Evolutionary conservation across 2,113 vertebrate species (phyloP).

Genomic region (Montifringilla adamsi): DNA sequence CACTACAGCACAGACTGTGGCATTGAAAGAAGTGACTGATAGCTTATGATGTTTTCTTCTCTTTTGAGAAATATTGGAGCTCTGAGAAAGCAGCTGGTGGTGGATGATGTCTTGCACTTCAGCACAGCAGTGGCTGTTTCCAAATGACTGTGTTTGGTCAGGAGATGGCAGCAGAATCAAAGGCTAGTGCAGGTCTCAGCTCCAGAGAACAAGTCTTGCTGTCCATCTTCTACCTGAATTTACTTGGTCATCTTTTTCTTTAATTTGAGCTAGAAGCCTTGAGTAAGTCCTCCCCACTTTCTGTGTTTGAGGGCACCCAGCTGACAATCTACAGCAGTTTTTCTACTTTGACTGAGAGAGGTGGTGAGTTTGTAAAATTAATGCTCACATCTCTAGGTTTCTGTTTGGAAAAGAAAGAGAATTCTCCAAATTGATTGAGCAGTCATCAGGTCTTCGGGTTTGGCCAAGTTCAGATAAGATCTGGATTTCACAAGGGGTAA

Average conservation of each 20-base stretch:
- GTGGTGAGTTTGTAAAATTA: background rate
- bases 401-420: background rate
- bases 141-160: background rate
- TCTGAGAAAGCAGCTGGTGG: background rate
- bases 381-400: background rate
- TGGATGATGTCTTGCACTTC: background rate
- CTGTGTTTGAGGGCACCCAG: background rate
- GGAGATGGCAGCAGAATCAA: conserved; percentile 52
- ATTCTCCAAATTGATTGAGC: background rate
- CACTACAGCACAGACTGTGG: background rate
- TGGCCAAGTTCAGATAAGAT: background rate
- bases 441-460: background rate
- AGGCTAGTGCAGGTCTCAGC: background rate
- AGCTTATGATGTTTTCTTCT: background rate
- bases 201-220: background rate
- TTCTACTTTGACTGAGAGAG: background rate
- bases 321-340: background rate
- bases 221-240: background rate
- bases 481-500: background rate
- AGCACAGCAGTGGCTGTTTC: background rate
- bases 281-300: background rate
- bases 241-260: background rate
- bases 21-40: background rate
- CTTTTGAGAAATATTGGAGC: background rate
- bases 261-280: background rate